Evolutionary conservation across 2,888 invertebrate genomes (phyloP), one percentile per base, ranked within the genome.

Genomic region (Pharmacophagus antenor): DNA sequence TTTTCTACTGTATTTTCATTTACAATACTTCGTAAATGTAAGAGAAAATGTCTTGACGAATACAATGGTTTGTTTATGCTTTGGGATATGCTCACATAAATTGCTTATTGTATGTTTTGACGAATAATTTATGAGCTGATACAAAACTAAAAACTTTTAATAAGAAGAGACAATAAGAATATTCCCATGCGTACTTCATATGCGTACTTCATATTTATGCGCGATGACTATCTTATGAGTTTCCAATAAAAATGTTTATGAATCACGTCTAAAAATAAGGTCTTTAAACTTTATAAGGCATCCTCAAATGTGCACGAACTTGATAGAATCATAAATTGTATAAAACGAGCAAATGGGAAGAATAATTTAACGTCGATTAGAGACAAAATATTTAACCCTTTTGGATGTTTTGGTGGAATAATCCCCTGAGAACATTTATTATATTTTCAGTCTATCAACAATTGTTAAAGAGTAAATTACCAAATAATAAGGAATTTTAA

Each of bases 181-280:
- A 56, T 57, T 56, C 58, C 50, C 60, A 61, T 53, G 59, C 49
- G 54, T 62, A 66, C 56, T 63, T 42, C 62, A 58, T 66, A 70
- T 73, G 59, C 49, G 54, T 62, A 66, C 56, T 63, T 42, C 62
- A 58, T 66, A 70, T 73, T 75, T 63, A 67, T 59, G 55, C 59
- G 56, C 57, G 71, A 73, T 73, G 55, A 51, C 56, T 52, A 72
- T 75, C 74, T 59, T 62, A 58, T 64, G 63, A 58, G 59, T 69
- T 70, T 69, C 61, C 67, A 66, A 71, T 70, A 69, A 72, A 72
- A 72, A 70, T 52, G 17, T 53, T 56, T 48, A 42, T 53, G 52
- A 53, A 49, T 53, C 53, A 61, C 31, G 17, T 20, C 37, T 52
- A 31, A 56, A 48, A 52, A 59, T 31, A 48, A 56, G 58, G 54